phyloP scores from a whole-genome alignment of 2,797 vertebrate species.

The Anas bernieri region DNA sequence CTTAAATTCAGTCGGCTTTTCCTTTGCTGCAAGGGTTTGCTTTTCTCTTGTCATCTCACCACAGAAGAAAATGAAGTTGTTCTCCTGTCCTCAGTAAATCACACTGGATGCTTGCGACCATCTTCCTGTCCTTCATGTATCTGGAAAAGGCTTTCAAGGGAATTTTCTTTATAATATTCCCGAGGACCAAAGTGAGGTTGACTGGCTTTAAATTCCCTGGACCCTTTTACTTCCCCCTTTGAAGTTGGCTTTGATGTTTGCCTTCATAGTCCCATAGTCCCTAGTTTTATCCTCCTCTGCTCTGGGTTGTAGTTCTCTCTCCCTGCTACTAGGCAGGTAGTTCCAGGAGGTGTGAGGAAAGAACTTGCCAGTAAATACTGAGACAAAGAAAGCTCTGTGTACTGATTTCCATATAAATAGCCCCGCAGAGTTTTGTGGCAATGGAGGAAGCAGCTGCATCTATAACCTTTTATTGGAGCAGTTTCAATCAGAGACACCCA shows the following conservation, averaged over 20 bases:
- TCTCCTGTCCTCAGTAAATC: not conserved
- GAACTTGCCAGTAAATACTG: not conserved
- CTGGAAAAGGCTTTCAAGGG: not conserved
- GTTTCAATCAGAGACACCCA: not conserved
- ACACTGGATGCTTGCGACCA: not conserved
- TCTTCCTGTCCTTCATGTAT: rapidly evolving
- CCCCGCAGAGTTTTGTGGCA: not conserved
- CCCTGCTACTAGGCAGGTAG: not conserved
- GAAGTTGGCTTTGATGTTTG: not conserved
- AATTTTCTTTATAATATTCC: not conserved
- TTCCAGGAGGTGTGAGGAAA: not conserved
- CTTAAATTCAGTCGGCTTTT: not conserved
- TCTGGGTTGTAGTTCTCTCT: not conserved
- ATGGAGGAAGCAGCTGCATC: not conserved
- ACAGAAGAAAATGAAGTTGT: not conserved
- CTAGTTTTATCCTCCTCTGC: not conserved
- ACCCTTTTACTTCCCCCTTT: not conserved
- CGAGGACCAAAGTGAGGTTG: not conserved
- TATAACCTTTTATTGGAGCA: not conserved
- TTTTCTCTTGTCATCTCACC: not conserved
- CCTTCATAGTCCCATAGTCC: not conserved
- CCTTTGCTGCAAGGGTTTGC: not conserved
- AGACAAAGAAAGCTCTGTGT: not conserved
- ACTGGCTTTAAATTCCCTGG: not conserved
- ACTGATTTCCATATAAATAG: not conserved